Evolutionary conservation across 2,888 invertebrate species (phyloP).

Genomic region (Megalurothrips usitatus): DNA sequence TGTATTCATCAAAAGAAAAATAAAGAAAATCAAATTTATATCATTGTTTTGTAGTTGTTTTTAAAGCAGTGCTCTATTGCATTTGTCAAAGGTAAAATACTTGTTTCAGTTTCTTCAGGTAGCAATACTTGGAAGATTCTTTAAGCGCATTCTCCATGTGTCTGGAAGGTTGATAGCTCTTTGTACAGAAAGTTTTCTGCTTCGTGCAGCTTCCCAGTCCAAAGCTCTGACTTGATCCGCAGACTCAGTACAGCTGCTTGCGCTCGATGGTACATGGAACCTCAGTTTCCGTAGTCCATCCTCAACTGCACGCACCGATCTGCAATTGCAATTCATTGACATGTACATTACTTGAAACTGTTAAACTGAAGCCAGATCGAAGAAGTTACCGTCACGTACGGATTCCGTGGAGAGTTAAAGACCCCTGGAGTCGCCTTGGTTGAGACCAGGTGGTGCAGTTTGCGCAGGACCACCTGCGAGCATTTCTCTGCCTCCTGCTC

Average conservation of each 20-base stretch:
- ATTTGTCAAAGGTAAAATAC: too few species aligned
- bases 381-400: neutral
- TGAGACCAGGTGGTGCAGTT: conserved; percentile 9
- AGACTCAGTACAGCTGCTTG: neutral
- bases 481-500: neutral
- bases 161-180: conserved; percentile 1
- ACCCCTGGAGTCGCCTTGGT: neutral
- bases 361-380: neutral
- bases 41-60: neutral
- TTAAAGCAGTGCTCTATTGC: too few species aligned
- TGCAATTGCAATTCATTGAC: neutral
- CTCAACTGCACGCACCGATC: neutral
- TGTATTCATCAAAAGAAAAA: neutral
- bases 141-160: neutral
- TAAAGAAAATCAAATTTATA: neutral
- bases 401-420: conserved; percentile 7
- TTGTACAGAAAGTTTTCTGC: neutral
- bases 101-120: neutral
- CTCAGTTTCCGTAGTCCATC: neutral
- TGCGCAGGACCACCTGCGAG: neutral
- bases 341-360: neutral
- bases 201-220: neutral
- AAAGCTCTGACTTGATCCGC: conserved; percentile 1
- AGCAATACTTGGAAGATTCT: neutral
- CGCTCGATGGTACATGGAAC: neutral